Evolutionary conservation across 2,113 vertebrate species (phyloP), one percentile per base, ranked within the genome.

Genomic region (Pristiophorus japonicus): DNA sequence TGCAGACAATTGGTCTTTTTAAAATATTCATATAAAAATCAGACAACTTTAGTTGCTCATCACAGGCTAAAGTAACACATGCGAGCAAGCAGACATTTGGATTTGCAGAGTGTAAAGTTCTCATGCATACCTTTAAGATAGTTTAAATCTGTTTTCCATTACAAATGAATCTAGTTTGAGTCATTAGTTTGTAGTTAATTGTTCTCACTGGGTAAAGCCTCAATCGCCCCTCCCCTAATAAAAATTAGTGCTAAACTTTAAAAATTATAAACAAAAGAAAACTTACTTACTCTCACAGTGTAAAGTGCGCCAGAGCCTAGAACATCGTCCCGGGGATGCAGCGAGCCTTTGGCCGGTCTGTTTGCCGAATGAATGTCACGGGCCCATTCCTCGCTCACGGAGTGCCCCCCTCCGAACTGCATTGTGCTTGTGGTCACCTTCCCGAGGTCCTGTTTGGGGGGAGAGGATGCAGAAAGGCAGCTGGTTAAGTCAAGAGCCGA

Each of bases 261-360:
- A n/a, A n/a, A n/a, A n/a, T n/a, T n/a, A n/a, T n/a, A n/a, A n/a
- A n/a, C n/a, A n/a, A n/a, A n/a, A n/a, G n/a, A n/a, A n/a, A n/a
- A 66, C 18, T 42, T 42, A 98, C 97, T 98, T 97, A 98, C 98
- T 97, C 96, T 96, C 95, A 98, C 97, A 0, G 96, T 30, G 94
- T 97, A 98, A 95, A 96, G 97, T 18, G 97, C 90, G 95, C 97
- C 98, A 0, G 95, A 96, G 85, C 97, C 97, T 96, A 97, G 95
- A 0, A 96, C 90, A 0, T 95, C 95, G 0, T 96, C 97, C 0
- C 0, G 0, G 4, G 96, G 95, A 81, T 96, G 96, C 2, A n/a
- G 7, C 0, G 96, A 95, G 93, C 63, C 96, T 94, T 95, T 94
- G 84, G 97, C 96, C 95, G 95, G 96, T 95, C 97, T 96, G 96